These are phyloP conservation scores for Therioaphis trifolii DNA, from an alignment of 2,888 invertebrate genomes.

Conservation along the genomic window DNA sequence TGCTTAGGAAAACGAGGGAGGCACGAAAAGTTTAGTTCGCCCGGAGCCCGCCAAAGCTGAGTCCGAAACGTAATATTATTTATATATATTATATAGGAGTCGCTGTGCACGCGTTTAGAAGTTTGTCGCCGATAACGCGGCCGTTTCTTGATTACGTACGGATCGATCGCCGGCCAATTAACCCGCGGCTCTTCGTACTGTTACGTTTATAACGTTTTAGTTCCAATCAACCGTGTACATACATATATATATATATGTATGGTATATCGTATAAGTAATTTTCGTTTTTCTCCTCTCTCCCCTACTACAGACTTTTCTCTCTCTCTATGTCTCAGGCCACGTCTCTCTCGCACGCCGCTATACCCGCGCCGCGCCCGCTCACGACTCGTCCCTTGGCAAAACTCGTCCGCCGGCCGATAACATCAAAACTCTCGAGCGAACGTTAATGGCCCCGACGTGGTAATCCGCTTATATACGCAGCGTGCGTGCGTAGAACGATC, in stretches of 20 bases:
- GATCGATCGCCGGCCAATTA: slow-evolving; percentile 15
- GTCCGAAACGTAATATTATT: too few relatives aligned
- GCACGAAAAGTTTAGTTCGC: too few relatives aligned
- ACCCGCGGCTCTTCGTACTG: neutral
- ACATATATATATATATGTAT: neutral
- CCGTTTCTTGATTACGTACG: neutral
- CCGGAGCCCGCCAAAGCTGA: too few relatives aligned
- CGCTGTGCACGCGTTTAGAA: neutral
- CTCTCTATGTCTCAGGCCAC: neutral
- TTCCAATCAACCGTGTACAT: neutral
- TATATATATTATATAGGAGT: too few relatives aligned
- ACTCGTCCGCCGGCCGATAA: too few relatives aligned
- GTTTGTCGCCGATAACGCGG: slow-evolving; percentile 4
- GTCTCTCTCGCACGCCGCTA: neutral
- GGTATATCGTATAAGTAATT: neutral
- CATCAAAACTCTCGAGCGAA: too few relatives aligned
- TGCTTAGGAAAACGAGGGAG: too few relatives aligned
- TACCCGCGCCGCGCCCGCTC: too few relatives aligned
- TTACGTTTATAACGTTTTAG: neutral
- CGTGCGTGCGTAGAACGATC: neutral
- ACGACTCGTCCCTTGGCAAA: too few relatives aligned
- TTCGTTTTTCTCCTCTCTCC: neutral
- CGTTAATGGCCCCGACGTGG: neutral
- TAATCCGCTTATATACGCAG: slow-evolving; percentile 11
- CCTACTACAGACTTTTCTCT: too few relatives aligned